A percentile compares a stretch with the other conserved stretches of the same genome.
These are phyloP conservation scores for Cliona cf. orientalis DNA, from an alignment of 37 sponge, comb jelly and placozoan species.

Conservation along the genomic window DNA sequence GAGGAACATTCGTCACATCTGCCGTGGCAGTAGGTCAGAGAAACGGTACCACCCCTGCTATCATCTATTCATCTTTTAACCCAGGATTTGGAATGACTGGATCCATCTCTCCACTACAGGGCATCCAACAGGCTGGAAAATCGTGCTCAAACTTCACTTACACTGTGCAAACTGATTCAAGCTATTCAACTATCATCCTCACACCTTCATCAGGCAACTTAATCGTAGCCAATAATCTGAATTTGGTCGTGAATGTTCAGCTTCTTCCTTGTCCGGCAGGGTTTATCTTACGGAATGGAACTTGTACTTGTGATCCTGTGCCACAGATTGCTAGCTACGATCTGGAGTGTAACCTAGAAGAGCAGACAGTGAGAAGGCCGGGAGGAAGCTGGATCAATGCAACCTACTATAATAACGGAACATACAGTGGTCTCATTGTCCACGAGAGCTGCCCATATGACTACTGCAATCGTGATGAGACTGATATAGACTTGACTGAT, in stretches of 20 bases:
- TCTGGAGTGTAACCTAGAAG: neutral
- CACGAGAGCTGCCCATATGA: slow-evolving; percentile 23
- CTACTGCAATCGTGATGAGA: neutral
- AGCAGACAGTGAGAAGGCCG: neutral
- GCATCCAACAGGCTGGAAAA: neutral
- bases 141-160: neutral
- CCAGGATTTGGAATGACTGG: neutral
- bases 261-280: slow-evolving; percentile 13
- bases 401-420: neutral
- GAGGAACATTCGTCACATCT: neutral
- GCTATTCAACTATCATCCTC: neutral
- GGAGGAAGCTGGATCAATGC: slow-evolving; percentile 22
- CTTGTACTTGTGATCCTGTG: neutral
- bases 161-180: neutral
- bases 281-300: neutral
- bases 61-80: neutral
- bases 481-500: neutral
- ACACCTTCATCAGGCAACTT: neutral
- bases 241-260: neutral
- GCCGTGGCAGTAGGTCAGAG: neutral
- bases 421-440: neutral
- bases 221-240: neutral
- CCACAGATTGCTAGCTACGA: neutral
- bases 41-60: neutral
- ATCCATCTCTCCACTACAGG: neutral